Evolutionary conservation across 2,888 invertebrate species (phyloP).

Genomic region (Stenichneumon culpator): DNA sequence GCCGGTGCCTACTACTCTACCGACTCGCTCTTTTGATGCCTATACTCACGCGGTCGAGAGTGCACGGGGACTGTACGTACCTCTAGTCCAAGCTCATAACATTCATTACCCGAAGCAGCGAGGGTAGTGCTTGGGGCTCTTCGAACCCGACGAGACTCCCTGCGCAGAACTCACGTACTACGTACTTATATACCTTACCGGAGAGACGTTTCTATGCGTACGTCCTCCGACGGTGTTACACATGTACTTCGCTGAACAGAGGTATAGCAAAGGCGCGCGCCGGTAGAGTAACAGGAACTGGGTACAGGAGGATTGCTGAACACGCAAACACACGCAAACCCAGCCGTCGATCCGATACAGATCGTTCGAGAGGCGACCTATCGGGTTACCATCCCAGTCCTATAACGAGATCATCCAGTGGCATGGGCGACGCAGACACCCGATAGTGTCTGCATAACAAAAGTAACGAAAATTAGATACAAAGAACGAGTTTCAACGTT

Average conservation of each 20-base stretch:
- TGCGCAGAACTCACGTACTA: slow-evolving; percentile 44
- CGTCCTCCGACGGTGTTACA: slow-evolving; percentile 23
- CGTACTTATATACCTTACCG: slow-evolving; percentile 3
- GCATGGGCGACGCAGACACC: slow-evolving; percentile 9
- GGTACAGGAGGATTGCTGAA: slow-evolving; percentile 28
- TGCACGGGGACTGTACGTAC: slow-evolving; percentile 60
- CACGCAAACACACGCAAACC: slow-evolving; percentile 38
- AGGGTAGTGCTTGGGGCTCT: slow-evolving; percentile 40
- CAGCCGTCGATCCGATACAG: slow-evolving; percentile 39
- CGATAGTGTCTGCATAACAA: not conserved
- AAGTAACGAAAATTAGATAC: not conserved
- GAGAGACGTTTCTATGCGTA: slow-evolving; percentile 31
- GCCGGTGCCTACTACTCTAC: slow-evolving; percentile 39
- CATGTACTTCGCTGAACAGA: not conserved
- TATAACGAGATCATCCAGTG: slow-evolving; percentile 75
- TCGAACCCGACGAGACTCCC: slow-evolving; percentile 38
- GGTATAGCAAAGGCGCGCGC: slow-evolving; percentile 20
- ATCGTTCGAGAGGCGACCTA: slow-evolving; percentile 72
- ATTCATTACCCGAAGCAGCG: slow-evolving; percentile 73
- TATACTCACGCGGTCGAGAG: slow-evolving; percentile 54
- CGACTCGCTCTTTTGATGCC: slow-evolving; percentile 46
- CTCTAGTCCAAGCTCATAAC: slow-evolving; percentile 70
- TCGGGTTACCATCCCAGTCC: slow-evolving; percentile 73
- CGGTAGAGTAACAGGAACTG: slow-evolving; percentile 43
- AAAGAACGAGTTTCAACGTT: not conserved